Base-by-base conservation (phyloP, 2,797 vertebrate genomes). In the Tokudaia muenninki region DNA sequence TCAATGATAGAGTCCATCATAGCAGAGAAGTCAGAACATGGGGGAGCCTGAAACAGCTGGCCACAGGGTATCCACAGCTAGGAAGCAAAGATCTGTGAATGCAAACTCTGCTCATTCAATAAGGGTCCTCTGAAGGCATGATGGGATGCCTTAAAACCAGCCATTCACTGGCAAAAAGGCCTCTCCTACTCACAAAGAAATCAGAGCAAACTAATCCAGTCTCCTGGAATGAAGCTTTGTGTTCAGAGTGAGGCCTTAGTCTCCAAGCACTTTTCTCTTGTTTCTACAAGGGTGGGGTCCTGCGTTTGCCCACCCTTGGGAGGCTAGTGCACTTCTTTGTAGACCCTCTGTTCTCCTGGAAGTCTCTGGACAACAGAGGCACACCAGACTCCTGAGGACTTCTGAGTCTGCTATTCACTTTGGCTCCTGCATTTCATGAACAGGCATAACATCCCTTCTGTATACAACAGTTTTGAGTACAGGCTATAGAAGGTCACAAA, bases 251-350 rank as follows among this genome's bases (percentile, higher is more conserved):
- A 74, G 86, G 67, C 21, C 12, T 0, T 55, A 2, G 14, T 74
- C 67, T 87, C 86, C 14, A 87, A 12, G 41, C 52, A 17, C 50
- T 55, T 74, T 57, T 59, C 19, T 82, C 13, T 61, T 37, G 55
- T 14, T 55, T 26, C 55, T 21, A 82, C 1, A n/a, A 61, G 5
- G 22, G 55, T 59, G 4, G 22, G 55, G 55, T 10, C 80, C 67
- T 57, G n/a, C 41, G 44, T 4, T 72, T 70, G 8, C n/a, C 86
- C 8, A 72, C 50, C 5, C 67, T n/a, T 11, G 6, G 67, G n/a
- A 29, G 7, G 10, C 11, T 6, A 55, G 13, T 0, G 0, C 44
- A 9, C 14, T 83, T 87, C n/a, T 4, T 34, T 16, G 26, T 4
- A 59, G 19, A 79, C 6, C 1, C n/a, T 84, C 57, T 52, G 61